Conservation (phyloP, 2,888 invertebrate genomes). For the Patella pellucida region DNA sequence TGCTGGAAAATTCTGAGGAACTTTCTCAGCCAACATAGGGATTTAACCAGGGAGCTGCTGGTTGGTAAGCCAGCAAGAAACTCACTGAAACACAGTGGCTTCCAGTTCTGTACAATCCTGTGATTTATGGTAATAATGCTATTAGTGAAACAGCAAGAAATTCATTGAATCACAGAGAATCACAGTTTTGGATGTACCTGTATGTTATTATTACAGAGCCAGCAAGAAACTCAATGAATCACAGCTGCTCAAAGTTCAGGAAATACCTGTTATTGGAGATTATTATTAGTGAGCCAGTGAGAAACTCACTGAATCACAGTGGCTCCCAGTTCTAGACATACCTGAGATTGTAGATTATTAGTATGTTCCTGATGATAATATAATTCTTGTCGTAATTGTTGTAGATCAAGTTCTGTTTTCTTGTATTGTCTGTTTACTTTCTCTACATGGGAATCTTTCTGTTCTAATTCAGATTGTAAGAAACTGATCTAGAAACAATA, state of each 20-base stretch:
- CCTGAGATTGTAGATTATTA: conserved; percentile 43
- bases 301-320: no score
- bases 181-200: no score
- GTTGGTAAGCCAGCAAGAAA: no score
- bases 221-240: no score
- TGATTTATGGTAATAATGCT: conserved; percentile 37
- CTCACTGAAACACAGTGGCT: no score
- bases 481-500: conserved; percentile 35
- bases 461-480: conserved; percentile 51
- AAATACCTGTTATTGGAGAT: no score
- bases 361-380: conserved; percentile 49
- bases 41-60: conserved; percentile 25
- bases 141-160: not conserved
- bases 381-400: conserved; percentile 50
- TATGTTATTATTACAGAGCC: no score
- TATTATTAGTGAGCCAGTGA: no score
- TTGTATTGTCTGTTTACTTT: conserved; percentile 47
- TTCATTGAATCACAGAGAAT: no score
- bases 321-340: conserved; percentile 11
- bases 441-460: conserved; percentile 47
- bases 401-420: conserved; percentile 51
- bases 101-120: conserved; percentile 36
- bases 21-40: no score
- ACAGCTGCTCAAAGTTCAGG: no score
- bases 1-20: no score